Evolutionary conservation across 2,797 vertebrate genomes (phyloP).

Genomic region (Takifugu rubripes): DNA sequence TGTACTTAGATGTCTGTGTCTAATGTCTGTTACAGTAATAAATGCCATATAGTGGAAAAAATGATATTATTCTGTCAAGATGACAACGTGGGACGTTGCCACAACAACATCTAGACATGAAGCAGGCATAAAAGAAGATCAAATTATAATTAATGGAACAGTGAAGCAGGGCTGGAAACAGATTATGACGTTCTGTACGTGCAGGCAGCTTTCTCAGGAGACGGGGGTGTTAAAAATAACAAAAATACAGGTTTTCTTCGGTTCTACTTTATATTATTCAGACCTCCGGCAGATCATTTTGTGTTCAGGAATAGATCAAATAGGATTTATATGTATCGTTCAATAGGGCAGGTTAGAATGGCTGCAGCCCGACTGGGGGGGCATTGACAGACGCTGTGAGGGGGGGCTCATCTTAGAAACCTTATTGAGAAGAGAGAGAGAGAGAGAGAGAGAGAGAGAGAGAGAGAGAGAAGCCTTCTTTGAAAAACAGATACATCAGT

Average conservation of each 20-base stretch:
- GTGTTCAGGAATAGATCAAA: constrained; percentile 29
- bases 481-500: constrained; percentile 77
- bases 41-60: constrained; percentile 66
- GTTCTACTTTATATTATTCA: too few relatives aligned
- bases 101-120: constrained; percentile 54
- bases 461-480: constrained; percentile 47
- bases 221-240: constrained; percentile 2
- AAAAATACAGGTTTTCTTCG: constrained; percentile 2
- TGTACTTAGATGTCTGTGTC: constrained; percentile 73
- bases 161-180: constrained; percentile 24
- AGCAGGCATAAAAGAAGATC: constrained; percentile 48
- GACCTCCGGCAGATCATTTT: constrained; percentile 17
- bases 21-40: constrained; percentile 72
- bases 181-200: constrained; percentile 15
- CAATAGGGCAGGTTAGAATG: too few relatives aligned
- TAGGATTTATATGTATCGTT: constrained; percentile 14
- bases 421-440: constrained; percentile 7
- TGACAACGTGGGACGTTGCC: constrained; percentile 62
- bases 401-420: too few relatives aligned
- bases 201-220: constrained; percentile 9
- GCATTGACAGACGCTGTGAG: too few relatives aligned
- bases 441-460: constrained; percentile 13
- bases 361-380: constrained; percentile 18
- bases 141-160: constrained; percentile 45
- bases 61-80: constrained; percentile 70